These are phyloP conservation scores for Brienomyrus longianalis DNA, from an alignment of 2,113 vertebrate genomes.

Conservation along the genomic window DNA sequence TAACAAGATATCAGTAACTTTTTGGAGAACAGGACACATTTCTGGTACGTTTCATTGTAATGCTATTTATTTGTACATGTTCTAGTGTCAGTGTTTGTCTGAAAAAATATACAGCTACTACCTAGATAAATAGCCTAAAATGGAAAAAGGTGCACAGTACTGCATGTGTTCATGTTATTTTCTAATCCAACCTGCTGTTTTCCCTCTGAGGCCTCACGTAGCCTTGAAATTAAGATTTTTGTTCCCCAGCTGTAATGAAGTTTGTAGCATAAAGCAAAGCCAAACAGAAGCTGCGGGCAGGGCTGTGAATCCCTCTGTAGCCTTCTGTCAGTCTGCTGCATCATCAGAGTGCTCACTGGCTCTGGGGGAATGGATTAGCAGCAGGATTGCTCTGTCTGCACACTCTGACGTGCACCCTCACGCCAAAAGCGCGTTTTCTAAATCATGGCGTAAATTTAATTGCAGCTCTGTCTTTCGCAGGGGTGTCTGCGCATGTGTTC, in stretches of 20 bases:
- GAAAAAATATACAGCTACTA: background rate
- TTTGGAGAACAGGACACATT: background rate
- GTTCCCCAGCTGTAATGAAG: background rate
- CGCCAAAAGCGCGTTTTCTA: constrained; percentile 10
- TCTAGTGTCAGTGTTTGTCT: background rate
- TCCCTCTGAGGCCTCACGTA: background rate
- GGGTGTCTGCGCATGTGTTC: background rate
- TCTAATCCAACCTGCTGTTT: background rate
- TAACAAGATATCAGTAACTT: background rate
- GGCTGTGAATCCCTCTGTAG: background rate
- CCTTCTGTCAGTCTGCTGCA: background rate
- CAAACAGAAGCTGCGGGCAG: background rate
- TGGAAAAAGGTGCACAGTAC: background rate
- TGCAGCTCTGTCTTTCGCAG: background rate
- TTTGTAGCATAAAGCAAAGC: background rate
- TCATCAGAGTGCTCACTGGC: constrained; percentile 8
- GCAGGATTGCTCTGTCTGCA: background rate
- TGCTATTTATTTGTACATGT: background rate
- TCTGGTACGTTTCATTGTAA: background rate
- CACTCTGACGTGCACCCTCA: background rate
- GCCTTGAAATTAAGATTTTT: constrained; percentile 2
- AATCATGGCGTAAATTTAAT: constrained; percentile 5
- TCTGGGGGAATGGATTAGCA: background rate
- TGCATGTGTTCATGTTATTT: background rate
- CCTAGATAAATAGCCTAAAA: background rate